A percentile compares a stretch with the other conserved stretches of the same genome.
Conservation (phyloP, 2,888 invertebrate species). For the Himalopsyche anomala region DNA sequence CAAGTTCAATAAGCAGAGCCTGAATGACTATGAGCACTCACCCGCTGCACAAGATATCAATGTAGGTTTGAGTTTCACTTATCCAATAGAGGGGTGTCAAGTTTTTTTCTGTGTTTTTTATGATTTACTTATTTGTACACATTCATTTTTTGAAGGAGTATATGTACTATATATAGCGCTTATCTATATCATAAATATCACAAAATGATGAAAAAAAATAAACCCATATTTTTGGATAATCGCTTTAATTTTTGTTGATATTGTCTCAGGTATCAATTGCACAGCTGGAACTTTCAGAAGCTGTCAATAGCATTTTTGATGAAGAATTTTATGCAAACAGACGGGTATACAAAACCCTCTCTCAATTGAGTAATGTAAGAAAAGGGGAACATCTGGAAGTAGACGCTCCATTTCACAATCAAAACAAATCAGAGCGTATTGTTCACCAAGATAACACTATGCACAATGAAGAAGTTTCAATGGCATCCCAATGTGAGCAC, state of each 20-base stretch:
- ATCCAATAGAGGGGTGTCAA: too few species aligned
- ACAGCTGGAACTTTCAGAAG: constrained; percentile 73
- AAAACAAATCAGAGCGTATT: constrained; percentile 21
- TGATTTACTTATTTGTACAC: too few species aligned
- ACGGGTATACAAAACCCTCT: constrained; percentile 67
- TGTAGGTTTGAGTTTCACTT: too few species aligned
- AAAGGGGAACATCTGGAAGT: constrained; percentile 71
- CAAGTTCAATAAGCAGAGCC: not conserved
- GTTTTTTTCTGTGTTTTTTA: too few species aligned
- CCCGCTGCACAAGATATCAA: too few species aligned
- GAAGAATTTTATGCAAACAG: constrained; percentile 8
- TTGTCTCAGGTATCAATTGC: constrained; percentile 74
- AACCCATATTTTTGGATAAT: too few species aligned
- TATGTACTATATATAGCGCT: too few species aligned
- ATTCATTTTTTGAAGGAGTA: too few species aligned
- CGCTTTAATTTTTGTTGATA: not conserved
- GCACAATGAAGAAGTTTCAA: constrained; percentile 69
- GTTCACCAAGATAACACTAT: constrained; percentile 34
- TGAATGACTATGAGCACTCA: too few species aligned
- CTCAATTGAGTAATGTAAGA: constrained; percentile 70
- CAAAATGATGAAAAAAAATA: too few species aligned
- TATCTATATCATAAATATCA: too few species aligned
- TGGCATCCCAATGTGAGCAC: constrained; percentile 76
- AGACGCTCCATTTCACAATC: constrained; percentile 69
- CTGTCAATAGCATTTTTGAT: constrained; percentile 74